Evolutionary conservation across 2,888 invertebrate genomes (phyloP).

Genomic region (Parascotia fuliginaria): DNA sequence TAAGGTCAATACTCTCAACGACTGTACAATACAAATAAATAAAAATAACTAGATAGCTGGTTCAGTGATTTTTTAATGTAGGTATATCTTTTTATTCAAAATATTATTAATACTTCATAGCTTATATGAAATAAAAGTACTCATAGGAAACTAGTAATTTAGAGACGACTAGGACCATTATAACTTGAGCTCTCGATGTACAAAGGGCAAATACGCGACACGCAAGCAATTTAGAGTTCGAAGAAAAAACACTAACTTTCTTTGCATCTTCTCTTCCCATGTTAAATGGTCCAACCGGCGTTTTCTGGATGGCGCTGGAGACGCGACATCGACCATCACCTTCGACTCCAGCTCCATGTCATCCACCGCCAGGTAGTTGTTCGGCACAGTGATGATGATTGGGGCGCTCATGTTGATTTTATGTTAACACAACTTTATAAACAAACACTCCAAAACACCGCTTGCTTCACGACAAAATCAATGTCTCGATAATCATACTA

Average conservation of each 20-base stretch:
- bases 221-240: conserved; percentile 53
- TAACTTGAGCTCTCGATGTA: conserved; percentile 28
- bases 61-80: too few species aligned
- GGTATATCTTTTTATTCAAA: too few species aligned
- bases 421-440: conserved; percentile 51
- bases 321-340: conserved; percentile 62
- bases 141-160: conserved; percentile 12
- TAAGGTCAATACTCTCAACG: conserved; percentile 35
- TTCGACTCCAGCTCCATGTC: conserved; percentile 63
- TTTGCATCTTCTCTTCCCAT: conserved; percentile 94
- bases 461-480: conserved; percentile 40
- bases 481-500: conserved; percentile 68
- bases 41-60: too few species aligned
- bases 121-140: conserved; percentile 11
- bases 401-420: conserved; percentile 76
- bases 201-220: conserved; percentile 47
- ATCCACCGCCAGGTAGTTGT: conserved; percentile 72
- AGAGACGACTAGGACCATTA: conserved; percentile 20
- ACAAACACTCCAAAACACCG: conserved; percentile 58
- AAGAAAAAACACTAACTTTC: conserved; percentile 88
- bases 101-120: too few species aligned
- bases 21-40: too few species aligned
- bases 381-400: conserved; percentile 82
- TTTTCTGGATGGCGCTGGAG: conserved; percentile 82
- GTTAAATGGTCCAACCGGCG: conserved; percentile 92